Conservation (phyloP, 2,797 vertebrate genomes). For the Falco naumanni region DNA sequence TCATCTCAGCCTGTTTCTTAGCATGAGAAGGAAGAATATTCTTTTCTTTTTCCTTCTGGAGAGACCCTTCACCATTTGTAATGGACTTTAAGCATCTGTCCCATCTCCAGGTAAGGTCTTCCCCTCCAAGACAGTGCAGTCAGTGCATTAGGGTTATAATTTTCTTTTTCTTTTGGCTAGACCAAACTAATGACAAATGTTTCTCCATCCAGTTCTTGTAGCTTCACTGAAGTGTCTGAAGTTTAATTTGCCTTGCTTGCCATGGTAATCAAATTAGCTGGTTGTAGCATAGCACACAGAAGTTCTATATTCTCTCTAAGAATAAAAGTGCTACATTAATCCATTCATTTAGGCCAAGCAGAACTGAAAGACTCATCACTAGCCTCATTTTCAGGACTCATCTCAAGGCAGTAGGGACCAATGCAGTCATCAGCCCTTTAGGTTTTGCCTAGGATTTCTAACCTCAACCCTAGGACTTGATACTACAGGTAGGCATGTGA, state of each 20-base stretch:
- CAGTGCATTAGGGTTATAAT: neutral
- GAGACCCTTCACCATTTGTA: neutral
- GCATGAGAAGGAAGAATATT: neutral
- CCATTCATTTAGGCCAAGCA: neutral
- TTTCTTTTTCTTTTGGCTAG: neutral
- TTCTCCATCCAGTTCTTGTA: neutral
- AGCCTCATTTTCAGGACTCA: neutral
- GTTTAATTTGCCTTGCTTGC: neutral
- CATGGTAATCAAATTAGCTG: neutral
- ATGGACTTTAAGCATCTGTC: neutral
- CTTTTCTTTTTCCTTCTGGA: neutral
- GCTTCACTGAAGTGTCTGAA: neutral
- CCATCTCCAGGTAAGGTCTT: neutral
- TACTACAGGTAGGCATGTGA: neutral
- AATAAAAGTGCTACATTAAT: neutral
- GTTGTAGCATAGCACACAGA: accelerated
- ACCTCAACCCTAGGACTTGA: neutral
- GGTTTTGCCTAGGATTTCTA: neutral
- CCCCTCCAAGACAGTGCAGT: neutral
- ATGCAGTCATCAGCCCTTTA: neutral
- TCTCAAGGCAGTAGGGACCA: neutral
- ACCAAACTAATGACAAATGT: neutral
- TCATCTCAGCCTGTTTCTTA: neutral
- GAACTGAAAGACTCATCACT: neutral
- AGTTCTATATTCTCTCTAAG: neutral